phyloP scores from a whole-genome alignment of 2,888 invertebrate species.

The Platycheirus albimanus region DNA sequence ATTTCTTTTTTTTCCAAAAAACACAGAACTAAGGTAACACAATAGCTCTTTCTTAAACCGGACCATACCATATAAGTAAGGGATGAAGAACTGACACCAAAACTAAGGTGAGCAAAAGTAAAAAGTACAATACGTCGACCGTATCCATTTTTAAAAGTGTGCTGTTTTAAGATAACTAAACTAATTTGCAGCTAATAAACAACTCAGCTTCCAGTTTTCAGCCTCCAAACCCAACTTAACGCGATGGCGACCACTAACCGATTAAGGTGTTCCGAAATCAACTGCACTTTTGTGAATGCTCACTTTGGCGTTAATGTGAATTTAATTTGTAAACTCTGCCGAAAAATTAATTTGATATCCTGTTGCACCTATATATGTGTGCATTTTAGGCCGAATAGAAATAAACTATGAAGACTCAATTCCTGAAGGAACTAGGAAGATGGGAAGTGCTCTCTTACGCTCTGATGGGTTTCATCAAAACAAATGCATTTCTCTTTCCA shows the following conservation, averaged over 20 bases:
- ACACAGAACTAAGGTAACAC: too few relatives aligned
- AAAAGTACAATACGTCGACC: neutral
- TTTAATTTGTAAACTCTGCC: neutral
- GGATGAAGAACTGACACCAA: neutral
- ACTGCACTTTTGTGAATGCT: neutral
- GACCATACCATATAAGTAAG: neutral
- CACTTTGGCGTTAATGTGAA: neutral
- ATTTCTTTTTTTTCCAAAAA: too few relatives aligned
- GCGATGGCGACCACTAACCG: neutral
- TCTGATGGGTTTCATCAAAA: neutral
- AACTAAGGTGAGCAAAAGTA: neutral
- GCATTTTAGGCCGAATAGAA: too few relatives aligned
- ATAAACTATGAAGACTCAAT: too few relatives aligned
- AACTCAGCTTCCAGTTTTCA: too few relatives aligned
- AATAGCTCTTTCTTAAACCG: neutral
- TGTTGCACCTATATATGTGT: neutral
- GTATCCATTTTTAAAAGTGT: neutral
- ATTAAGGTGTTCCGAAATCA: neutral
- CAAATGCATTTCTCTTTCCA: constrained; percentile 5
- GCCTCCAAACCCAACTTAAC: too few relatives aligned
- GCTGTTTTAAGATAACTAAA: neutral
- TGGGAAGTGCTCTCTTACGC: neutral
- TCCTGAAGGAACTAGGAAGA: too few relatives aligned
- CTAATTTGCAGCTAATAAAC: too few relatives aligned
- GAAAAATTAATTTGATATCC: neutral